A percentile compares a stretch with the other conserved stretches of the same genome.
phyloP scores from a whole-genome alignment of 2,113 vertebrate genomes.

The Apeltes quadracus region DNA sequence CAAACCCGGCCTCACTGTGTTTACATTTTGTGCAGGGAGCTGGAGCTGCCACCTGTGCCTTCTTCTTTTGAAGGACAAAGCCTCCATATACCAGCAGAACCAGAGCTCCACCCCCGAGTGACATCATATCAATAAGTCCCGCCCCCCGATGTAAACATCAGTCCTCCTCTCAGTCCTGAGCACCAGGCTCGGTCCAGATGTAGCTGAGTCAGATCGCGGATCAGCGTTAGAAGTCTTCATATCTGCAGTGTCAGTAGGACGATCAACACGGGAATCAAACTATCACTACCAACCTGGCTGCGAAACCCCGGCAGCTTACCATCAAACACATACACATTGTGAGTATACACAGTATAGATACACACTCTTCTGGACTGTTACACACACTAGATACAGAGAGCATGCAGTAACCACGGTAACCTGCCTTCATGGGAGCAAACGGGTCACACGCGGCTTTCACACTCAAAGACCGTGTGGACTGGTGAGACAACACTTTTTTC shows the following conservation, averaged over 20 bases:
- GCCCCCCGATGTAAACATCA: conserved; percentile 29
- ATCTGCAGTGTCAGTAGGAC: conserved; percentile 45
- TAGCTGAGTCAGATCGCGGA: conserved; percentile 54
- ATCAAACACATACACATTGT: conserved; percentile 47
- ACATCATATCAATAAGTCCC: conserved; percentile 14
- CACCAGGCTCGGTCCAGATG: conserved; percentile 42
- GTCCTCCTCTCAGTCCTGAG: conserved; percentile 50
- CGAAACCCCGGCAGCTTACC: conserved; percentile 28
- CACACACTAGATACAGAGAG: conserved; percentile 55
- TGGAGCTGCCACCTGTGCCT: conserved; percentile 98
- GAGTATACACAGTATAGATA: conserved; percentile 38
- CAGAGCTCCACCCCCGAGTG: conserved; percentile 85
- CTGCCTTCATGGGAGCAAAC: conserved; percentile 60
- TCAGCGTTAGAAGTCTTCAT: conserved; percentile 52
- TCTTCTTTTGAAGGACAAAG: conserved; percentile 96
- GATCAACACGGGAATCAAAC: conserved; percentile 48
- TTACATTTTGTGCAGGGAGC: conserved; percentile 81
- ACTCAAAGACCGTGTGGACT: conserved; percentile 40
- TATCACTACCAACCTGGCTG: conserved; percentile 54
- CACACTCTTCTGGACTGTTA: conserved; percentile 62
- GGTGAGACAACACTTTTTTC: conserved; percentile 39
- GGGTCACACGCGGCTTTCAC: conserved; percentile 57
- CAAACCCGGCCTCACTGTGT: background rate
- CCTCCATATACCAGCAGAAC: conserved; percentile 97
- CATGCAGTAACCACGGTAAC: conserved; percentile 69